Percentiles rank a stretch among this genome's conserved stretches.
Evolutionary conservation across 2,113 vertebrate genomes (phyloP).

Genomic region (Corythoichthys haematopterus): DNA sequence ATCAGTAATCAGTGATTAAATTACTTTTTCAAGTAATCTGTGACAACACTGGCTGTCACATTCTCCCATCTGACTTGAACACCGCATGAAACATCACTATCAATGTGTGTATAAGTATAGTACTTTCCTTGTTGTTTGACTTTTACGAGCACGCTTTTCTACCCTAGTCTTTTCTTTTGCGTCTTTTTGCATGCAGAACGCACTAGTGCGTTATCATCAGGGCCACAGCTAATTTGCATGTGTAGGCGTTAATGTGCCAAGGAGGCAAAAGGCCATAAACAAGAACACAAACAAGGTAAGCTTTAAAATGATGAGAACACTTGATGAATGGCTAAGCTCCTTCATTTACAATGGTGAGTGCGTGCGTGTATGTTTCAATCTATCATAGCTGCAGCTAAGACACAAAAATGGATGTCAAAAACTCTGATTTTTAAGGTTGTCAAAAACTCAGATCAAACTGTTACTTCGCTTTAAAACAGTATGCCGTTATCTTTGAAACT

Average conservation of each 20-base stretch:
- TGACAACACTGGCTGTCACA: no score
- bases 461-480: background rate
- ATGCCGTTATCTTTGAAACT: background rate
- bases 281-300: slow-evolving; percentile 1
- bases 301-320: background rate
- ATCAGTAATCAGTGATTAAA: no score
- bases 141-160: background rate
- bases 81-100: background rate
- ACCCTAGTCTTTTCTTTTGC: background rate
- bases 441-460: background rate
- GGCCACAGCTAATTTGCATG: background rate
- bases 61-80: background rate
- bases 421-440: background rate
- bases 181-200: background rate
- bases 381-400: background rate
- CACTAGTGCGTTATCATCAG: background rate
- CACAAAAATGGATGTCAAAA: background rate
- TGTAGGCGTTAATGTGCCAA: background rate
- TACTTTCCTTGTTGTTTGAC: background rate
- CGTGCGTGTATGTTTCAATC: background rate
- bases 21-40: no score
- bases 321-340: background rate
- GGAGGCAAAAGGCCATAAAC: background rate
- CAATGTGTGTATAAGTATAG: background rate
- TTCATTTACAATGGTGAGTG: background rate